These are phyloP conservation scores for Echinometra lucunter DNA, from an alignment of 53 echinoderm and acorn worm genomes.

Conservation along the genomic window DNA sequence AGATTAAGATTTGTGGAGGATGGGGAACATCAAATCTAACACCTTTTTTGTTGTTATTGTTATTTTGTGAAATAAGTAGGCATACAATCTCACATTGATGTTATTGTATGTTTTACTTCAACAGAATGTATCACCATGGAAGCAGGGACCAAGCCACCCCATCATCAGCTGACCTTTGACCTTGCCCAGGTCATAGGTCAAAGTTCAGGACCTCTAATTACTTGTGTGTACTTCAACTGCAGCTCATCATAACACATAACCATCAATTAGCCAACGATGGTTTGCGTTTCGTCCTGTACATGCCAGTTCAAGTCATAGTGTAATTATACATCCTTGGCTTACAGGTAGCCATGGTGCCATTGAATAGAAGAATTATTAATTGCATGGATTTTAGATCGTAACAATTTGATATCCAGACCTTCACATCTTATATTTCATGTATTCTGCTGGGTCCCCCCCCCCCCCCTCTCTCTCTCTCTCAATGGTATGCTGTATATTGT, in stretches of 20 bases:
- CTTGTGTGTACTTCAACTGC: constrained; percentile 33
- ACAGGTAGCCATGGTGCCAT: too few relatives aligned
- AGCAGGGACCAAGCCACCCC: constrained; percentile 68
- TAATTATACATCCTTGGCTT: background rate
- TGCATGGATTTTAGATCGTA: too few relatives aligned
- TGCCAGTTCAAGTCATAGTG: background rate
- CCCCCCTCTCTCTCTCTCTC: too few relatives aligned
- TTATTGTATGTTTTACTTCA: background rate
- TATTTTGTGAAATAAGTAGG: background rate
- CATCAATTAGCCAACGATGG: background rate
- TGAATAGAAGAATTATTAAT: too few relatives aligned
- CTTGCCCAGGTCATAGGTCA: background rate
- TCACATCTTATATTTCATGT: too few relatives aligned
- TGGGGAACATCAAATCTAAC: background rate
- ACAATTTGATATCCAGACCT: too few relatives aligned
- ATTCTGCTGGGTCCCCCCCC: too few relatives aligned
- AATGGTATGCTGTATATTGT: too few relatives aligned
- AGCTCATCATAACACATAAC: background rate
- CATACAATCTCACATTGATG: background rate
- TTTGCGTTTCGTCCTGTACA: background rate
- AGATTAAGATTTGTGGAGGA: background rate
- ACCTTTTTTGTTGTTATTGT: background rate
- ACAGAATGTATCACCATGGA: constrained; percentile 68
- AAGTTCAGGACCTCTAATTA: constrained; percentile 38
- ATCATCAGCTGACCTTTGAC: constrained; percentile 64